Conservation (phyloP, 2,113 vertebrate genomes). For the Oncorhynchus mykiss region DNA sequence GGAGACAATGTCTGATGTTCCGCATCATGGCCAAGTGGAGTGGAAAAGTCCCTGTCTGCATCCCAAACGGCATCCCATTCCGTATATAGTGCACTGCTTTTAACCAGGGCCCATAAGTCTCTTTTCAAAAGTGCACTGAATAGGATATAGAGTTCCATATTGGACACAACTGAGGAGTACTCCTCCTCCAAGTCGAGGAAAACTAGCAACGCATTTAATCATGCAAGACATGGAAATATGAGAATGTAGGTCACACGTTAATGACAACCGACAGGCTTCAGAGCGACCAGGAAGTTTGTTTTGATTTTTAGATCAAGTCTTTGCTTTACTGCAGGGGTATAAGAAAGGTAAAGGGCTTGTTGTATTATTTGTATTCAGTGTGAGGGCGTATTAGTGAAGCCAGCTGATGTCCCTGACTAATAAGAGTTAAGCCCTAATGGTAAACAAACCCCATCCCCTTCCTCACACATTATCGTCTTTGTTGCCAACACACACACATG, state of each 20-base stretch:
- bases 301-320: constrained; percentile 59
- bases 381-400: constrained; percentile 48
- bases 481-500: constrained; percentile 34
- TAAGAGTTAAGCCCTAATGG: constrained; percentile 18
- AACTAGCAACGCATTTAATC: constrained; percentile 31
- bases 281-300: constrained; percentile 53
- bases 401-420: constrained; percentile 56
- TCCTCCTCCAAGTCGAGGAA: no score
- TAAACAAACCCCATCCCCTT: neutral
- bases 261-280: constrained; percentile 49
- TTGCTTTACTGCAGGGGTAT: constrained; percentile 45
- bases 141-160: no score
- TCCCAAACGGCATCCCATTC: no score
- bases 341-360: constrained; percentile 10
- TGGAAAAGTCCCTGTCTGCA: no score
- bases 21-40: no score
- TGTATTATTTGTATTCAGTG: constrained; percentile 32
- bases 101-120: no score
- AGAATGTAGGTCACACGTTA: constrained; percentile 62
- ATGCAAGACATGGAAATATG: constrained; percentile 48
- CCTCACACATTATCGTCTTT: constrained; percentile 46
- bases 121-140: no score
- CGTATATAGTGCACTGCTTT: no score
- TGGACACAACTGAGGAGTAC: no score
- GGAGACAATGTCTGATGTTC: no score